Base-by-base conservation (phyloP, 92 coral and sea anemone species). In the Isaurus tuberculatus region DNA sequence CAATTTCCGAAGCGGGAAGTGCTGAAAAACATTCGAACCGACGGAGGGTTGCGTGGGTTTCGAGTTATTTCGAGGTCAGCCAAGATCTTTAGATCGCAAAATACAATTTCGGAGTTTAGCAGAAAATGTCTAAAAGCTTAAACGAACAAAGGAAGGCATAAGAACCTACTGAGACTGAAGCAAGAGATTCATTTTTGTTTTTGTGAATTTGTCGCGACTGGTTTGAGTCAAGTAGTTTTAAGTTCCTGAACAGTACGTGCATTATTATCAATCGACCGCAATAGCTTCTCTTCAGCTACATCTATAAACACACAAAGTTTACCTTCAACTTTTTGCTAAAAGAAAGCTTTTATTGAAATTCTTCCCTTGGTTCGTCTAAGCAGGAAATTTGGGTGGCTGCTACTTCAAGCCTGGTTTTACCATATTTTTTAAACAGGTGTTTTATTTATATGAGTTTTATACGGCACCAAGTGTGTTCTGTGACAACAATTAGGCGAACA, bases 1-100 rank as follows among this genome's bases (percentile, higher is more conserved):
- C 55, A 44, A 49, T 72, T 72, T 72, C 78, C 78, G 78, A 57
- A 30, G 69, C 70, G 82, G 82, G 70, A 27, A 22, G 11, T 32
- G 32, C 69, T 10, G 33, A 14, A 53, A 16, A 28, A 13, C 65
- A 49, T 53, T 74, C 16, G 17, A 74, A 29, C 30, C 65, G 64
- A 22, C 44, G 65, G 42, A 22, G 9, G n/a, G 20, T 51, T 53
- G 65, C 19, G 80, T 74, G 80, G 80, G 80, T 20, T 65, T 55
- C 23, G 63, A 8, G 63, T 8, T 29, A 9, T 26, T 34, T 0
- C 8, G 17, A 15, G 65, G 80, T 51, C 29, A 27, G 26, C 29
- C 65, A 49, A 32, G 6, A 26, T 32, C 31, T 30, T 29, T 17
- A 36, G 1, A 31, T 15, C 11, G 7, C 0, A 23, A 46, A 30